These are phyloP conservation scores for Coendou prehensilis DNA, from an alignment of 2,797 vertebrate genomes.

Conservation along the genomic window DNA sequence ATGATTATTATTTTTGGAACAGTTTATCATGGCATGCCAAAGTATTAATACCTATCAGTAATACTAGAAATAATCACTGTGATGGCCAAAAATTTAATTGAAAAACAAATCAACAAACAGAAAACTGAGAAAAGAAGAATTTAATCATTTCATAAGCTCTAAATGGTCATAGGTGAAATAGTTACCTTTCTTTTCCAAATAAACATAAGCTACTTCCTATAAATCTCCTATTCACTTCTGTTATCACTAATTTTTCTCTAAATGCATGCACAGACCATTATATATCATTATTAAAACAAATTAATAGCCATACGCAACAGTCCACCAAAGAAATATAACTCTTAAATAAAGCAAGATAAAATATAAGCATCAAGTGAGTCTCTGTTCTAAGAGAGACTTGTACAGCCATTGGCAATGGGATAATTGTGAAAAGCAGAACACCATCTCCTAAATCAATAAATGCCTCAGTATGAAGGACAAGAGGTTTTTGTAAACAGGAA, in stretches of 20 bases:
- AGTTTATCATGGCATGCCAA: constrained; percentile 47
- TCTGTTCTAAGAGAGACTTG: neutral
- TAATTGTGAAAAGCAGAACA: constrained; percentile 39
- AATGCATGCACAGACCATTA: neutral
- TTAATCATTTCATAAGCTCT: constrained; percentile 49
- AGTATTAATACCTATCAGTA: constrained; percentile 60
- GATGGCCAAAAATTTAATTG: constrained; percentile 58
- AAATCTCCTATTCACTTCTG: constrained; percentile 32
- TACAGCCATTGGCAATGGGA: neutral
- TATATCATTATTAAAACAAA: constrained; percentile 59
- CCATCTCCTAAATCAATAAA: neutral
- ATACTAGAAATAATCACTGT: constrained; percentile 65
- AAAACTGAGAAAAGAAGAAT: constrained; percentile 70
- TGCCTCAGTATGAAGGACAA: constrained; percentile 40
- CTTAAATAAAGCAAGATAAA: constrained; percentile 66
- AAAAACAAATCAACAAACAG: constrained; percentile 71
- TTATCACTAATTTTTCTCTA: constrained; percentile 51
- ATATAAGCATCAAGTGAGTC: constrained; percentile 55
- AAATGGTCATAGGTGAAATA: constrained; percentile 45
- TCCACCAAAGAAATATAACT: constrained; percentile 2
- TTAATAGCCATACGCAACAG: constrained; percentile 34
- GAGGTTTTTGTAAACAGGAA: neutral
- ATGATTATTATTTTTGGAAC: constrained; percentile 57
- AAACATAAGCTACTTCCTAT: constrained; percentile 43
- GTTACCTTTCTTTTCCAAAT: constrained; percentile 51